Evolutionary conservation across 2,797 vertebrate genomes (phyloP).

Genomic region (Alca torda): DNA sequence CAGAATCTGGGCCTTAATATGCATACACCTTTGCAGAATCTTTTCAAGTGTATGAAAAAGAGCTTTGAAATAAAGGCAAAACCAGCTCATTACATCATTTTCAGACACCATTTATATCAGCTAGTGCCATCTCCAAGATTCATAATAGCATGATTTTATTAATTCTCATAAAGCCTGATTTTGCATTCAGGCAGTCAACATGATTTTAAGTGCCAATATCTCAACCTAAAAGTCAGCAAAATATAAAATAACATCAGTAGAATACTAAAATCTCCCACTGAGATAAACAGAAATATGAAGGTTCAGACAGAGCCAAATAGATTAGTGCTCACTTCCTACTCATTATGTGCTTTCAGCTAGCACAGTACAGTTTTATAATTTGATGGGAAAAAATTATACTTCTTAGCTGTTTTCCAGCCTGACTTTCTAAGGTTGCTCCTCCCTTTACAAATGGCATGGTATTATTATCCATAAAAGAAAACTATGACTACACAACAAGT

Average conservation of each 20-base stretch:
- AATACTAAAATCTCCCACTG: constrained; percentile 71
- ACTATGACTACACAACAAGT: neutral
- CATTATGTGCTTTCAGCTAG: constrained; percentile 58
- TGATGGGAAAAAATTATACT: neutral
- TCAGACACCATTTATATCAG: neutral
- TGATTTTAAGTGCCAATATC: constrained; percentile 62
- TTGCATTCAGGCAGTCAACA: constrained; percentile 41
- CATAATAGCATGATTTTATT: constrained; percentile 41
- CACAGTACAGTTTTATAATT: constrained; percentile 35
- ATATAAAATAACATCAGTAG: constrained; percentile 59
- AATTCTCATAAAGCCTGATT: constrained; percentile 50
- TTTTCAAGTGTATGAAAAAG: neutral
- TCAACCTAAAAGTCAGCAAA: constrained; percentile 64
- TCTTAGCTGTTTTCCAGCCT: constrained; percentile 23
- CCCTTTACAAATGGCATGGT: neutral
- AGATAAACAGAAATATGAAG: constrained; percentile 66
- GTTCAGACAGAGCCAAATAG: constrained; percentile 56
- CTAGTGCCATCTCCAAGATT: neutral
- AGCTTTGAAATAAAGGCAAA: constrained; percentile 5
- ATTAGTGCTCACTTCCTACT: constrained; percentile 50
- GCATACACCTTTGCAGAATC: neutral
- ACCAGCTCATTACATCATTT: constrained; percentile 33
- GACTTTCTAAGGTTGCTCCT: neutral
- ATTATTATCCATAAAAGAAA: constrained; percentile 1
- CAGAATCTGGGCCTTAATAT: neutral